phyloP scores from a whole-genome alignment of 2,113 vertebrate genomes.

The Taurulus bubalis region DNA sequence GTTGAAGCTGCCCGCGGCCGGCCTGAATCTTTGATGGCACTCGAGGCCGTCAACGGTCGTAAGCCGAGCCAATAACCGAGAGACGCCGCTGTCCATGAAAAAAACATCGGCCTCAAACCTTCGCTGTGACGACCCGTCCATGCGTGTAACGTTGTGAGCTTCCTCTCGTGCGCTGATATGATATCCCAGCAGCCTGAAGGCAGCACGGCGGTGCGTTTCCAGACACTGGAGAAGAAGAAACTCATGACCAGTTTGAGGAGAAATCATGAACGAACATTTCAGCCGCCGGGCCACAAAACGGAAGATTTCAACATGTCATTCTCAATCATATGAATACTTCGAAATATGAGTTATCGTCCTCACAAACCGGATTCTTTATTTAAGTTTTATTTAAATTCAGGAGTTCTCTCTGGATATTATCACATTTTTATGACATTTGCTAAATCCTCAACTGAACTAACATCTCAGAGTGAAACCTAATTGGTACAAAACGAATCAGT shows the following conservation, averaged over 20 bases:
- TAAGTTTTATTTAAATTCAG: background rate
- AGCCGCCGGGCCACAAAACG: background rate
- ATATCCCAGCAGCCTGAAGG: slow-evolving; percentile 44
- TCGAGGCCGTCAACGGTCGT: background rate
- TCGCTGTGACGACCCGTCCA: slow-evolving; percentile 34
- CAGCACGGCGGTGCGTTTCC: slow-evolving; percentile 5
- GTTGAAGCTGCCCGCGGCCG: slow-evolving; percentile 34
- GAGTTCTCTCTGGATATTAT: background rate
- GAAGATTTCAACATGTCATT: background rate
- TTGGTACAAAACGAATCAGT: too few relatives aligned
- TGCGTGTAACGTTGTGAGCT: too few relatives aligned
- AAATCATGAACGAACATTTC: background rate
- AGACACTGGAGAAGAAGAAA: slow-evolving; percentile 1
- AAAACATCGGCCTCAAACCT: slow-evolving; percentile 27
- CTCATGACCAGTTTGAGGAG: background rate
- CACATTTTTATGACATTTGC: background rate
- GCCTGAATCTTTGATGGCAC: slow-evolving; percentile 74
- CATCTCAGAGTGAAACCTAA: background rate
- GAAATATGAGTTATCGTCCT: background rate
- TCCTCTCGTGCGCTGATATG: slow-evolving; percentile 15
- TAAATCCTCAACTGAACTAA: background rate
- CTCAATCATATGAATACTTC: background rate
- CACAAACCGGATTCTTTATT: background rate
- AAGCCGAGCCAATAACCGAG: slow-evolving; percentile 40
- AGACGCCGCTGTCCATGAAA: slow-evolving; percentile 28